A percentile compares a stretch with the other conserved stretches of the same genome.
Evolutionary conservation across 2,888 invertebrate species (phyloP).

Genomic region (Agapetus fuscipes): DNA sequence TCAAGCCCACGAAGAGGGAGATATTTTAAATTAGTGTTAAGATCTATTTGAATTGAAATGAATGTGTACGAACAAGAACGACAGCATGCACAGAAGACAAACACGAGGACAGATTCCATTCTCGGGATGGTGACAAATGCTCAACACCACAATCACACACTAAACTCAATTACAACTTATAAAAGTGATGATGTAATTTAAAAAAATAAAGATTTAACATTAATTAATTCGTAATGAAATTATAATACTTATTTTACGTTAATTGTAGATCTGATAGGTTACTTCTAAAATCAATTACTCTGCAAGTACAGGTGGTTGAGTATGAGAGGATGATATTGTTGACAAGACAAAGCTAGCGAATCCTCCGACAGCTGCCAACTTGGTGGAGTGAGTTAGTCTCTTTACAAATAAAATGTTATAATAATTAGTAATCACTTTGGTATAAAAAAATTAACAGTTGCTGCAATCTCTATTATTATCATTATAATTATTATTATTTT

Average conservation of each 20-base stretch:
- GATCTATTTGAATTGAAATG: slow-evolving; percentile 10
- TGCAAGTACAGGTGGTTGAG: slow-evolving; percentile 9
- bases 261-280: slow-evolving; percentile 11
- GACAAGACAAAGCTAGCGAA: slow-evolving; percentile 17
- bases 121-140: no score
- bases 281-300: slow-evolving; percentile 18
- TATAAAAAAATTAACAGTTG: slow-evolving; percentile 21
- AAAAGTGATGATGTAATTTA: no score
- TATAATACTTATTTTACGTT: slow-evolving; percentile 1
- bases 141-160: no score
- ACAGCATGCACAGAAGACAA: no score
- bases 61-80: not conserved
- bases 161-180: no score
- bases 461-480: slow-evolving; percentile 17
- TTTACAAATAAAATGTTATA: slow-evolving; percentile 17
- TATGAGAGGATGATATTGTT: slow-evolving; percentile 11
- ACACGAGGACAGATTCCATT: no score
- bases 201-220: no score
- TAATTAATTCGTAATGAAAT: slow-evolving; percentile 10
- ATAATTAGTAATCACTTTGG: slow-evolving; percentile 22
- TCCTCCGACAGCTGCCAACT: slow-evolving; percentile 19
- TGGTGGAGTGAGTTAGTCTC: slow-evolving; percentile 13
- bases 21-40: slow-evolving; percentile 19
- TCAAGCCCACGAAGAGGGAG: slow-evolving; percentile 20
- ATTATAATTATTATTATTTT: slow-evolving; percentile 10